Base-by-base conservation (phyloP, 2,797 vertebrate genomes). In the Oophaga sylvatica region DNA sequence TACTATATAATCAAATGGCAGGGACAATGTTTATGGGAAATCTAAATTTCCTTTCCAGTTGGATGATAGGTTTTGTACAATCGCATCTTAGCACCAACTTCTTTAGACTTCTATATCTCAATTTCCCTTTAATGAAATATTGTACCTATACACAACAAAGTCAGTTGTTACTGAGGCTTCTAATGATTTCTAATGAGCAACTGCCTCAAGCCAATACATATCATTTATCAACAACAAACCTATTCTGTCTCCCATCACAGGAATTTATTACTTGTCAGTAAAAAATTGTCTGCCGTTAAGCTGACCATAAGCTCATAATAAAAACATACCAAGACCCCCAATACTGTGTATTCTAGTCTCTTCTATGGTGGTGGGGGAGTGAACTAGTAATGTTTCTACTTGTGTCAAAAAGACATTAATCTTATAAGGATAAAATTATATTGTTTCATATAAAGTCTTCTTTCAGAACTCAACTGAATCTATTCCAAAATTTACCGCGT, bases 361-460 rank as follows among this genome's bases (percentile, higher is more conserved):
- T 20, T 78, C 26, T 78, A 78, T 56, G 15, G 79, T 19, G 13
- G 59, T 29, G 9, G 16, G 9, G 29, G 19, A 83, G 41, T 19
- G n/a, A 73, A 59, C 20, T 41, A 77, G 35, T 48, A 41, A 80
- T 53, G 20, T 60, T 11, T 12, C 53, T 62, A 53, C 63, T 87
- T 57, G 22, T 57, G 26, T 20, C 5, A 65, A 65, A 62, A 75
- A 76, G 63, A 63, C 60, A 80, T 80, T 41, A 63, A 10, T 80
- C 20, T 81, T 82, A 41, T 59, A 26, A 35, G 45, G 76, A 65
- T 78, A 68, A 79, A 48, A 83, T 57, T 13, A 60, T 71, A n/a
- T 83, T 87, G 35, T 62, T 70, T 60, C 13, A 80, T 53, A 84
- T 68, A 88, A 88, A 84, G 87, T 20, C 17, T 29, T 71, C 22